Evolutionary conservation across 2,888 invertebrate species (phyloP), one percentile per base, ranked within the genome.

Genomic region (Panopea generosa): DNA sequence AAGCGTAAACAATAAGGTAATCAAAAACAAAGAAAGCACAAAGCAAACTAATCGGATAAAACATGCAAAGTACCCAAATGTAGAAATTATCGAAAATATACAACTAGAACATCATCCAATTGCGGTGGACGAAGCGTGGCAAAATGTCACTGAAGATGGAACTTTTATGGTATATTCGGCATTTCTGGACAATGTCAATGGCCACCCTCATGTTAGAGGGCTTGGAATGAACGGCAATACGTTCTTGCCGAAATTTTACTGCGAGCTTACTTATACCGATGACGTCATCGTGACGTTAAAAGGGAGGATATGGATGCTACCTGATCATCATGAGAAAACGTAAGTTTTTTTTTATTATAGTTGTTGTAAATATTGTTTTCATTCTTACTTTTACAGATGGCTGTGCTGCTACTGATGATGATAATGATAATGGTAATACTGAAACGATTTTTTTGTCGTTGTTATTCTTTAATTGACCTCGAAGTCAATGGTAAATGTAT

Each of bases 311-410:
- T 72, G 59, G 60, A 72, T 72, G 72, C 47, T 72, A 18, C 72
- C 72, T 4, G 72, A 72, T 45, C 72, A 72, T 16, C 72, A 72
- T 24, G 72, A 72, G 20, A 72, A 65, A 47, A 11, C 14, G 72
- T 72, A 60, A 72, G 71, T 63, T 18, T 18, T 26, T 20, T 20
- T 11, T 9, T 26, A 20, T n/a, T n/a, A n/a, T n/a, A n/a, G n/a
- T n/a, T n/a, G n/a, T n/a, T n/a, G n/a, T n/a, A n/a, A n/a, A 11
- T 40, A 9, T 40, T 40, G 9, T 40, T 40, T 14, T 40, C 14
- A 9, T 40, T 40, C 40, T 40, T 40, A 9, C 14, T 40, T 14
- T n/a, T n/a, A n/a, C n/a, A n/a, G n/a, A n/a, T n/a, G n/a, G n/a
- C n/a, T n/a, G n/a, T n/a, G n/a, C n/a, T n/a, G n/a, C n/a, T n/a